Evolutionary conservation across 2,113 vertebrate species (phyloP).

Genomic region (Varanus salvator): DNA sequence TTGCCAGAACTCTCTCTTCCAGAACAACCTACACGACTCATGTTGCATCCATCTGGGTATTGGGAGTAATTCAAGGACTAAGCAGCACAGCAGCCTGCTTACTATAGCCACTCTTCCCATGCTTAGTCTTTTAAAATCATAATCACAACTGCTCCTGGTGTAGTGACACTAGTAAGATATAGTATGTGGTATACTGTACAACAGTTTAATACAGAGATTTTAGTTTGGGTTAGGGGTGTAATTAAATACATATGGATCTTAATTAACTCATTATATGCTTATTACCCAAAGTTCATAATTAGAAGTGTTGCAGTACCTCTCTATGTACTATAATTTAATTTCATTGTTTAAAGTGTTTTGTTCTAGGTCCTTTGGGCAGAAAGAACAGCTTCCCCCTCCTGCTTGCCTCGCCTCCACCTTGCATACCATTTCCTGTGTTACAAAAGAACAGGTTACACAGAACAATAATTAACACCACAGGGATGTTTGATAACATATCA

Average conservation of each 20-base stretch:
- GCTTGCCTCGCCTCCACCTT: not conserved
- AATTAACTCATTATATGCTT: not conserved
- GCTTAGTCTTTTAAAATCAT: not conserved
- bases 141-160: not conserved
- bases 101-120: not conserved
- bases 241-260: not conserved
- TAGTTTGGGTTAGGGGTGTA: not conserved
- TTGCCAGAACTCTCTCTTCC: not conserved
- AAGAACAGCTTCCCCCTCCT: not conserved
- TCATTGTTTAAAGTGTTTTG: not conserved
- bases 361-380: not conserved
- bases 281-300: not conserved
- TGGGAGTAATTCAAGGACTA: not conserved
- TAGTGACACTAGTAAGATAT: not conserved
- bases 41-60: no score
- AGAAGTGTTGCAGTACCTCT: not conserved
- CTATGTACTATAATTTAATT: not conserved
- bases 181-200: accelerated
- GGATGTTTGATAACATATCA: not conserved
- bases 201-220: accelerated
- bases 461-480: not conserved
- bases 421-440: not conserved
- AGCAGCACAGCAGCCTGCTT: not conserved
- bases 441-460: not conserved
- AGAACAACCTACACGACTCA: not conserved